phyloP scores from a whole-genome alignment of 2,888 invertebrate genomes.

The Ischnura elegans region DNA sequence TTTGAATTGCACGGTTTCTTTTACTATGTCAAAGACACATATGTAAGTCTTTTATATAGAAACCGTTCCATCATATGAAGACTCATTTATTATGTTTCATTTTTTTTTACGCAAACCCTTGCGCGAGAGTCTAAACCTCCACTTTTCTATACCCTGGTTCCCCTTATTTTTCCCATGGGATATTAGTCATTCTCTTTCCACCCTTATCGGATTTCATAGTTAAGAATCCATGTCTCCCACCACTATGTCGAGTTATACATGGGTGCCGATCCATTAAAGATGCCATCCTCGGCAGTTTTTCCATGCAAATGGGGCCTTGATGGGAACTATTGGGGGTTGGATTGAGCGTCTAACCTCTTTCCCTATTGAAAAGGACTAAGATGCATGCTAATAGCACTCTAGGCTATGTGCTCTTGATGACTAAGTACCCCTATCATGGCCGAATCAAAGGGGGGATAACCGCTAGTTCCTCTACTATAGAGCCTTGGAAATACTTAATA shows the following conservation, averaged over 20 bases:
- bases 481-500: too few relatives aligned
- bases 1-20: too few relatives aligned
- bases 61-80: too few relatives aligned
- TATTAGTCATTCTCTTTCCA: background rate
- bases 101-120: too few relatives aligned
- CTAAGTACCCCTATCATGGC: background rate
- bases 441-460: too few relatives aligned
- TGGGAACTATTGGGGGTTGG: background rate
- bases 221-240: background rate
- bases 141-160: too few relatives aligned
- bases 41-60: too few relatives aligned
- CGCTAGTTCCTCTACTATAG: too few relatives aligned
- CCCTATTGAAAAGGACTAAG: background rate
- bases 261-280: constrained; percentile 13
- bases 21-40: too few relatives aligned
- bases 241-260: background rate
- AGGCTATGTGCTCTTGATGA: background rate
- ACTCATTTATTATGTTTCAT: too few relatives aligned
- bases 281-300: background rate
- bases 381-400: background rate
- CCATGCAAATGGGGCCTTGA: background rate
- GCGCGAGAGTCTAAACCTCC: too few relatives aligned
- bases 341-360: background rate
- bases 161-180: too few relatives aligned
- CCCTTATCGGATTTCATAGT: background rate